These are phyloP conservation scores for Homarus gammarus DNA, from an alignment of 2,888 invertebrate genomes.

Conservation along the genomic window DNA sequence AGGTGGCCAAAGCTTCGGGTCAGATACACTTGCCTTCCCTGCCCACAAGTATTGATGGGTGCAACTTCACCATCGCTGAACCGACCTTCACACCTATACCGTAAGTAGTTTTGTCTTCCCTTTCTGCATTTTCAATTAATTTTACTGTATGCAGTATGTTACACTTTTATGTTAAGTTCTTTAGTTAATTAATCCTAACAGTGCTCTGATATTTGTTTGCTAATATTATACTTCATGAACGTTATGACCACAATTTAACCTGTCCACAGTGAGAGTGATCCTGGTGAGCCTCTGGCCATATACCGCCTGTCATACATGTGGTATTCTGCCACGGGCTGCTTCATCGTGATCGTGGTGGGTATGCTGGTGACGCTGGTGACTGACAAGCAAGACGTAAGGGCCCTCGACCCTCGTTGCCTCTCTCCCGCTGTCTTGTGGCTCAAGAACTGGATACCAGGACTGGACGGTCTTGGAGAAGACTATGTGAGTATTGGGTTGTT, in stretches of 20 bases:
- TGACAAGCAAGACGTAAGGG: slow-evolving; percentile 83
- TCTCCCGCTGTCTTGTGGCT: slow-evolving; percentile 65
- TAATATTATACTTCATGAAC: too few relatives aligned
- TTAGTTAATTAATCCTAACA: too few relatives aligned
- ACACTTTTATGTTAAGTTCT: too few relatives aligned
- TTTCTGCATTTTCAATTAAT: too few relatives aligned
- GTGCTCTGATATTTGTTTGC: too few relatives aligned
- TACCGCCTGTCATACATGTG: slow-evolving; percentile 90
- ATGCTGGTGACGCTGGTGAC: slow-evolving; percentile 86
- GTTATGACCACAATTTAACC: too few relatives aligned
- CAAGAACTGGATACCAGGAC: slow-evolving; percentile 53
- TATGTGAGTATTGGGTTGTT: slow-evolving; percentile 50
- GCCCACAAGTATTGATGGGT: slow-evolving; percentile 77
- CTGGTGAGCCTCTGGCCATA: slow-evolving; percentile 78
- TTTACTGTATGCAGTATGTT: too few relatives aligned
- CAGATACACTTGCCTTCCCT: slow-evolving; percentile 76
- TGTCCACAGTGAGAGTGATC: not conserved
- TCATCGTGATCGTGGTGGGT: slow-evolving; percentile 87
- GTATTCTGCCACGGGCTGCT: slow-evolving; percentile 91
- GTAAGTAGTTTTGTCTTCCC: too few relatives aligned
- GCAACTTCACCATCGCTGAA: slow-evolving; percentile 75
- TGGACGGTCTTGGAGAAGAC: slow-evolving; percentile 53
- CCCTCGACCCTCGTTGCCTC: slow-evolving; percentile 81
- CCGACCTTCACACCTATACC: slow-evolving; percentile 33
- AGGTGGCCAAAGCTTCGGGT: slow-evolving; percentile 75